Evolutionary conservation across 2,888 invertebrate genomes (phyloP).

Genomic region (Oasisia sp.): DNA sequence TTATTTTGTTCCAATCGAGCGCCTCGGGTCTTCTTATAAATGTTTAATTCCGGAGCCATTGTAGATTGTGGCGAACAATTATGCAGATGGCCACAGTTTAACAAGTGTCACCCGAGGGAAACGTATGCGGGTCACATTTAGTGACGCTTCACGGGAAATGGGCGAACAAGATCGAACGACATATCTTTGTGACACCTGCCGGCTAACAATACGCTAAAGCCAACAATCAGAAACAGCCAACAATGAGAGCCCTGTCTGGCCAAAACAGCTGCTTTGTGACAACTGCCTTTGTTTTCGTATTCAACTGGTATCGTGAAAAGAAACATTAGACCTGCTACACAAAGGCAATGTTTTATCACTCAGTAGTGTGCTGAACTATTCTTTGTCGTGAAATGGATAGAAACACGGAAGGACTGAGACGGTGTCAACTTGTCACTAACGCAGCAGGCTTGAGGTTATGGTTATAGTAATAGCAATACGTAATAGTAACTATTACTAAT

Average conservation of each 20-base stretch:
- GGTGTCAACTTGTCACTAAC: too few species aligned
- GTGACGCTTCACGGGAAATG: background rate
- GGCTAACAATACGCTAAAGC: background rate
- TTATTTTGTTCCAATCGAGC: background rate
- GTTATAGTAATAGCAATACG: too few species aligned
- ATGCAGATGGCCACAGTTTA: background rate
- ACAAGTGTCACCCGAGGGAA: background rate
- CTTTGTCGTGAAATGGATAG: too few species aligned
- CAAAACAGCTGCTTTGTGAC: background rate
- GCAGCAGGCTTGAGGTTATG: too few species aligned
- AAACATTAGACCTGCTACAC: too few species aligned
- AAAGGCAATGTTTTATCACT: too few species aligned
- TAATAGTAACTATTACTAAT: too few species aligned
- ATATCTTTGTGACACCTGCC: background rate
- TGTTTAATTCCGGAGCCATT: background rate
- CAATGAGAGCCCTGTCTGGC: background rate
- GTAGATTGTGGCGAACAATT: background rate
- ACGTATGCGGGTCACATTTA: background rate
- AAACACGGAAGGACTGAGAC: too few species aligned
- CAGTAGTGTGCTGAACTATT: too few species aligned
- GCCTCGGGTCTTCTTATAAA: background rate
- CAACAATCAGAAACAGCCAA: background rate
- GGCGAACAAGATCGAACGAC: background rate
- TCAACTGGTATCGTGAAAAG: too few species aligned
- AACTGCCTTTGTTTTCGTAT: background rate